phyloP scores from a whole-genome alignment of 2,113 vertebrate genomes.

The Spilogale gracilis region DNA sequence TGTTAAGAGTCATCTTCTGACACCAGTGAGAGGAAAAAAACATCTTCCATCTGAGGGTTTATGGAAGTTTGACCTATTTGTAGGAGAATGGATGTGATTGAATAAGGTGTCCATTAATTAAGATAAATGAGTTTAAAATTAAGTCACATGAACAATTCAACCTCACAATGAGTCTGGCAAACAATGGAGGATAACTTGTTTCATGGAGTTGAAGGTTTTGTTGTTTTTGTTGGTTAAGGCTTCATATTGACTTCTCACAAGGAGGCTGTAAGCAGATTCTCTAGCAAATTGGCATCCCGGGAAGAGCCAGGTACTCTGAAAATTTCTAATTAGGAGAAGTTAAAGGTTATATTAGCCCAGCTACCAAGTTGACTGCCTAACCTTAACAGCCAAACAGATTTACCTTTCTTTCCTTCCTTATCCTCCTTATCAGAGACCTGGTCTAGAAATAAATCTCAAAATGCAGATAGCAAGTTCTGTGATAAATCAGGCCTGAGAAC shows the following conservation, averaged over 20 bases:
- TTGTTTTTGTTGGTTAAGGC: constrained; percentile 42
- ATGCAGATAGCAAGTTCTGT: neutral
- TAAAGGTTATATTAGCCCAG: constrained; percentile 57
- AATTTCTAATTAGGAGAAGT: constrained; percentile 57
- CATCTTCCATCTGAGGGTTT: neutral
- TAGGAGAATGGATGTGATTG: neutral
- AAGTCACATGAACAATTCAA: neutral
- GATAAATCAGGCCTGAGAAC: neutral
- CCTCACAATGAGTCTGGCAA: neutral
- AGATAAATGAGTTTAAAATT: neutral
- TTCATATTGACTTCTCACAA: constrained; percentile 57
- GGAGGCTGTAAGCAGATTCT: neutral
- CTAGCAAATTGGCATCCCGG: constrained; percentile 59
- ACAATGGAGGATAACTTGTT: neutral
- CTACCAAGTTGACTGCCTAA: constrained; percentile 50
- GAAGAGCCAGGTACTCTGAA: constrained; percentile 53
- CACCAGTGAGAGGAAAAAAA: neutral
- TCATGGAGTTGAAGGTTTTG: neutral
- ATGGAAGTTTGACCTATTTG: neutral
- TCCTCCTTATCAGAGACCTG: neutral
- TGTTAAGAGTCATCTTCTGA: neutral
- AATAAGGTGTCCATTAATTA: neutral
- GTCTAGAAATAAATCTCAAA: constrained; percentile 36
- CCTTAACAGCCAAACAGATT: constrained; percentile 47
- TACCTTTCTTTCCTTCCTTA: neutral